Evolutionary conservation across 2,113 vertebrate genomes (phyloP), one percentile per base, ranked within the genome.

Genomic region (Spea multiplicata): DNA sequence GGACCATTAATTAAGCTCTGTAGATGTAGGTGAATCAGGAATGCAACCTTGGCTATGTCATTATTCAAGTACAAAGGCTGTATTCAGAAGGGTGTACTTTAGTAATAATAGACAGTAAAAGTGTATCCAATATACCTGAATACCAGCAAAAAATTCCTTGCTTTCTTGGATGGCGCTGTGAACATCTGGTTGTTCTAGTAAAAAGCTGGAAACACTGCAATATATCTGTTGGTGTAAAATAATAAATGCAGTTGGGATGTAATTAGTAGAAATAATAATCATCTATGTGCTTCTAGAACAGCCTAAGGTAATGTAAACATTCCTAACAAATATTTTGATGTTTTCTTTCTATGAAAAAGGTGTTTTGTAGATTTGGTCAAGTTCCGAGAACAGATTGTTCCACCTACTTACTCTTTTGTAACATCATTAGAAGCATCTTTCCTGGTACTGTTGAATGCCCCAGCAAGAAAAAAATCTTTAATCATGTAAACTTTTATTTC

Each of bases 111-210:
- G 44, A 50, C n/a, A 44, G 76, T 74, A 62, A 80, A 84, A 79
- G 55, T 16, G 74, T 79, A 65, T 47, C 48, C 72, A 69, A 65
- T 80, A 30, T 92, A 97, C 95, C 92, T 88, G 92, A 84, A 97
- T 91, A 13, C 95, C 95, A 47, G 91, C 94, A 88, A 97, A 98
- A 88, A 95, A 96, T 86, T 94, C 94, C 75, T 73, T 81, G 84
- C 95, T 98, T 76, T 97, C 91, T n/a, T 87, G 86, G 0, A 84
- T 59, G 62, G 84, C 47, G 49, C 96, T 90, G 13, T 81, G 90
- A 50, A 88, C 4, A 44, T 91, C 85, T 0, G 93, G 93, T 0
- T 89, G 90, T 66, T 95, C 95, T 86, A 95, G 78, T 70, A 92
- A 91, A 87, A 98, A 98, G 84, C 91, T 76, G 71, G 92, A 93